Base-by-base conservation (phyloP, 2,888 invertebrate genomes). In the Stictocephala bisonia region DNA sequence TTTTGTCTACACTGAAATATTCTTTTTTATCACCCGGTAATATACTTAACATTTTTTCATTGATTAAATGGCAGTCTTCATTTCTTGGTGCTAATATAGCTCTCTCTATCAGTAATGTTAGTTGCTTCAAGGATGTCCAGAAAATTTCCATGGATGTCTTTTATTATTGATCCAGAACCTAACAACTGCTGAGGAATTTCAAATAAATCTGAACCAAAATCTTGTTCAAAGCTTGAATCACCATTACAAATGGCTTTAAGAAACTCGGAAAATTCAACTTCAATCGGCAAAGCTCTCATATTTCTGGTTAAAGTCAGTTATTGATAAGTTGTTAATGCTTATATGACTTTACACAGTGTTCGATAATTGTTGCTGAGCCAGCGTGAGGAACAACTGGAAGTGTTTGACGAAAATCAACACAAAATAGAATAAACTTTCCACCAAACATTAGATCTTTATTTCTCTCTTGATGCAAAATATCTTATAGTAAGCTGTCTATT, bases 351-450 rank as follows among this genome's bases (percentile, higher is more conserved):
- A 64, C 24, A 20, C 35, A 64, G 35, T 64, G 31, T 40, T 64
- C 64, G 22, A 64, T 20, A 4, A 24, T 64, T 35, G 40, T 40
- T 7, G 41, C 22, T 11, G 35, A 24, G 18, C 64, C 20, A 0
- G 64, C 15, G 24, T 40, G 64, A 9, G 64, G 40, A 22, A 35
- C 41, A 18, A 64, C 64, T 15, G 64, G 64, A 18, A 64, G 24
- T 18, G 64, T 64, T 64, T 64, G 64, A 18, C 35, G 15, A 40
- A 64, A 64, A 41, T 64, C 64, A 40, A 31, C 64, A 64, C 41
- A 64, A 15, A 64, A 18, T 22, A 64, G n/a, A 20, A 64, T 22
- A 22, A 40, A 20, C 1, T 7, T 31, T 15, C 35, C 35, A 35
- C 35, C 64, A 40, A 64, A 64, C 64, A 64, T 64, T 20, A n/a